Conservation (phyloP, 2,113 vertebrate genomes). For the Edolisoma coerulescens region DNA sequence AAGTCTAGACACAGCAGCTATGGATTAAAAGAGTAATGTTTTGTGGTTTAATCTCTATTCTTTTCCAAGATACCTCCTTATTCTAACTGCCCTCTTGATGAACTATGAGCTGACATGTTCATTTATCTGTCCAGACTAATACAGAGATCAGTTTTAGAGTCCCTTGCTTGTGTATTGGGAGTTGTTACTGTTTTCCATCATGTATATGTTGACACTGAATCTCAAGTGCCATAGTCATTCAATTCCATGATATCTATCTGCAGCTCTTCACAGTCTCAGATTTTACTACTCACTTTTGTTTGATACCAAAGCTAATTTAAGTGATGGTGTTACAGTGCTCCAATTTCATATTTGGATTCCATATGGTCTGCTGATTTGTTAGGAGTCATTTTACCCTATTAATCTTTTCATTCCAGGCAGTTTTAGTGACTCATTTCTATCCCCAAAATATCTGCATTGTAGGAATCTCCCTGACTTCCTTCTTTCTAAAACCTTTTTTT, state of each 20-base stretch:
- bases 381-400: background rate
- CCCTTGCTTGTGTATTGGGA: background rate
- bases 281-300: background rate
- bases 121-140: background rate
- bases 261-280: background rate
- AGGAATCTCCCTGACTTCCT: background rate
- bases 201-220: background rate
- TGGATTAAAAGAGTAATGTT: conserved; percentile 3
- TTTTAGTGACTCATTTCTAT: background rate
- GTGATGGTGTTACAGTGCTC: background rate
- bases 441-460: background rate
- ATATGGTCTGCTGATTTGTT: background rate
- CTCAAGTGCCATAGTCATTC: background rate
- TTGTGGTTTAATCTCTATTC: background rate
- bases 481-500: background rate
- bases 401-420: background rate
- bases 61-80: background rate
- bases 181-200: background rate
- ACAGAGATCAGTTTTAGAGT: background rate
- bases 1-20: background rate
- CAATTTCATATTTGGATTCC: background rate
- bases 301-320: background rate
- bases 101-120: background rate
- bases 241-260: background rate
- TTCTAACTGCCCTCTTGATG: background rate